These are phyloP conservation scores for Trachymyrmex septentrionalis DNA, from an alignment of 1,140 invertebrate genomes.

Conservation along the genomic window DNA sequence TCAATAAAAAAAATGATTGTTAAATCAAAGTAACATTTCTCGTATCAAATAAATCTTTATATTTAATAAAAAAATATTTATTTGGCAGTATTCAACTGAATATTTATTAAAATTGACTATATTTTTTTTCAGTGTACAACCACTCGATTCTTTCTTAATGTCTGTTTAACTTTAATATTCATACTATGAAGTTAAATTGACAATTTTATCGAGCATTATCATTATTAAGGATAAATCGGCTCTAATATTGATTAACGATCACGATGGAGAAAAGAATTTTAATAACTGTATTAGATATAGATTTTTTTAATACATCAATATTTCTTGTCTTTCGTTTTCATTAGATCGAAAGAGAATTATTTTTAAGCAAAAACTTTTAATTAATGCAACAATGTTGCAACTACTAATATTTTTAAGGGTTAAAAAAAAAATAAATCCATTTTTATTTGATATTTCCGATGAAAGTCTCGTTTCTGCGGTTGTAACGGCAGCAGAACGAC, in stretches of 20 bases:
- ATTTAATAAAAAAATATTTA: too few relatives aligned
- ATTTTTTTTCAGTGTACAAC: too few relatives aligned
- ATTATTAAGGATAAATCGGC: not conserved
- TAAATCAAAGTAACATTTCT: too few relatives aligned
- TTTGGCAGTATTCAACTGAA: too few relatives aligned
- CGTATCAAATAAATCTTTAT: too few relatives aligned
- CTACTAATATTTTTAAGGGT: conserved; percentile 9
- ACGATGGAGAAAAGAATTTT: not conserved
- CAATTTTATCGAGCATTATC: not conserved
- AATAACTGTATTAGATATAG: not conserved
- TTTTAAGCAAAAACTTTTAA: not conserved
- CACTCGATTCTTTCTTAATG: conserved; percentile 35
- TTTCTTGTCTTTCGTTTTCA: not conserved
- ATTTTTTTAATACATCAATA: not conserved
- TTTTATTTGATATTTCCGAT: conserved; percentile 53
- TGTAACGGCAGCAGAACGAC: conserved; percentile 39
- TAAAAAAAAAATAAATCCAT: conserved; percentile 33
- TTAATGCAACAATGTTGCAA: not conserved
- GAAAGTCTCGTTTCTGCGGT: conserved; percentile 56
- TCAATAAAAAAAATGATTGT: too few relatives aligned
- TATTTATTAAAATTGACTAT: too few relatives aligned
- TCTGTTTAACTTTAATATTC: conserved; percentile 11
- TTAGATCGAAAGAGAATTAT: not conserved
- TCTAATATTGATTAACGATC: not conserved
- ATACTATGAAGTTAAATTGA: conserved; percentile 1